Evolutionary conservation across 2,113 vertebrate genomes (phyloP).

Genomic region (Suricata suricatta): DNA sequence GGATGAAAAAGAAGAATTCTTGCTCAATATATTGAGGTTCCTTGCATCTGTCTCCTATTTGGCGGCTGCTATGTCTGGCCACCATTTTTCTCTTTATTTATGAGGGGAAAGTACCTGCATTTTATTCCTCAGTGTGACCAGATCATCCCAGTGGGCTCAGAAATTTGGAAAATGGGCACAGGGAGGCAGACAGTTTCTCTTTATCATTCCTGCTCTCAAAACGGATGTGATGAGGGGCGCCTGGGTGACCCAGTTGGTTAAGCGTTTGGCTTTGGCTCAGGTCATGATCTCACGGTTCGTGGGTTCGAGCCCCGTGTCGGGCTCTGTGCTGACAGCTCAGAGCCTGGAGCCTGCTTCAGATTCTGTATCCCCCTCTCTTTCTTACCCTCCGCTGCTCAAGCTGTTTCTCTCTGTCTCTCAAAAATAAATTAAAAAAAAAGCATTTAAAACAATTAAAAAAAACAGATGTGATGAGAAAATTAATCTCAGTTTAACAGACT

Average conservation of each 20-base stretch:
- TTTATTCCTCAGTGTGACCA: background rate
- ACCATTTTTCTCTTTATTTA: background rate
- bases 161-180: background rate
- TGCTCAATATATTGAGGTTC: conserved; percentile 1
- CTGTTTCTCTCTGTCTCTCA: too few relatives aligned
- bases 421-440: too few relatives aligned
- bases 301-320: too few relatives aligned
- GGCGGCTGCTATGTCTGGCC: background rate
- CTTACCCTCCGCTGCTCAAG: too few relatives aligned
- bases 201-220: background rate
- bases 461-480: background rate
- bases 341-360: too few relatives aligned
- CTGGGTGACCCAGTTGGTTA: too few relatives aligned
- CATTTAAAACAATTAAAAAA: too few relatives aligned
- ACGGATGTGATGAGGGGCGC: background rate
- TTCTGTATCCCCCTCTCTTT: too few relatives aligned
- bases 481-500: background rate
- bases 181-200: background rate
- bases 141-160: background rate
- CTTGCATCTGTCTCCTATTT: background rate
- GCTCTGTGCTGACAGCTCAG: too few relatives aligned
- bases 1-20: conserved; percentile 24
- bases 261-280: too few relatives aligned
- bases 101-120: background rate
- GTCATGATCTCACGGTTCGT: too few relatives aligned